Conservation (phyloP, 2,888 invertebrate species). For the Anodontia alba region DNA sequence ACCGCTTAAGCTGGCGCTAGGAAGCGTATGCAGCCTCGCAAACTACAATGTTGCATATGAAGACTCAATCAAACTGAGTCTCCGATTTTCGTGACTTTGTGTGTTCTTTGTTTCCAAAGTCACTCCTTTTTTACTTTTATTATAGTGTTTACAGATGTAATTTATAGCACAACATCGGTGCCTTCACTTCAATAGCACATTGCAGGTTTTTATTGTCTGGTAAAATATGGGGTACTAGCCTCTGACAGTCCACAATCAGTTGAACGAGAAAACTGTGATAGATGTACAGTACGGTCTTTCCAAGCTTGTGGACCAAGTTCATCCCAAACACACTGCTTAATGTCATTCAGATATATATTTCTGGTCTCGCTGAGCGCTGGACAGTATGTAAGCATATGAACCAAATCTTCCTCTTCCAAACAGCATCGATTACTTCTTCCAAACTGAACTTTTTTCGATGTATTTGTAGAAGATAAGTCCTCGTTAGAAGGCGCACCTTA, state of each 20-base stretch:
- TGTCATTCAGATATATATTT: background rate
- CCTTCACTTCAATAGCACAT: background rate
- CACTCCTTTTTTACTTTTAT: too few species aligned
- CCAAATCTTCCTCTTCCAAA: background rate
- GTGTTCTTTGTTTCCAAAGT: too few species aligned
- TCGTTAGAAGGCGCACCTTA: background rate
- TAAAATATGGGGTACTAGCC: background rate
- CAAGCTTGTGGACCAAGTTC: background rate
- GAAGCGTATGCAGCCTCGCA: too few species aligned
- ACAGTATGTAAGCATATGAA: background rate
- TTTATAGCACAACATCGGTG: background rate
- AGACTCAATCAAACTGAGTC: too few species aligned
- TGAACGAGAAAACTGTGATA: background rate
- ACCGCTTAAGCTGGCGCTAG: too few species aligned
- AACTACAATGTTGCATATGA: too few species aligned
- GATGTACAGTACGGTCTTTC: background rate
- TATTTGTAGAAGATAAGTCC: background rate
- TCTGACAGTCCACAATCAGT: background rate
- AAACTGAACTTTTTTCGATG: background rate
- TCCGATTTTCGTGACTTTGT: too few species aligned
- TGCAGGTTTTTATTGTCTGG: background rate
- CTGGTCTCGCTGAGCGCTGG: background rate
- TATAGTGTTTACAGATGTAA: background rate
- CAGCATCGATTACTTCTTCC: background rate
- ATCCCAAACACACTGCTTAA: background rate